Conservation (phyloP, 2,797 vertebrate genomes). For the Clarias laeviceps region DNA sequence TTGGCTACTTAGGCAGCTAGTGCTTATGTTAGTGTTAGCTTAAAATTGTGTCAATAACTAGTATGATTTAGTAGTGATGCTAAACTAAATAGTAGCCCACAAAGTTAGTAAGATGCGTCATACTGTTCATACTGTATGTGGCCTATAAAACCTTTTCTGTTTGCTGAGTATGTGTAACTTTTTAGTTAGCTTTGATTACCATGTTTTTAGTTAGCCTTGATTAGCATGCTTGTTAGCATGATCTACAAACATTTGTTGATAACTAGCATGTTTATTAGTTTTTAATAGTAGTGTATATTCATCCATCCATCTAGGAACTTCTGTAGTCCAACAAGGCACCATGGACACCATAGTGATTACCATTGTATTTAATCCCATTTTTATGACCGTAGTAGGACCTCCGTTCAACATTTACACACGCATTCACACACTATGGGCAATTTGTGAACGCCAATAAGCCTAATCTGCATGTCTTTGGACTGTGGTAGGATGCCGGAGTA, state of each 20-base stretch:
- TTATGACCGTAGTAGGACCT: too few relatives aligned
- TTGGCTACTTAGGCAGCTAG: background rate
- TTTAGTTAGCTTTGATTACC: background rate
- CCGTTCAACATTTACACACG: too few relatives aligned
- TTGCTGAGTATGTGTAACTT: background rate
- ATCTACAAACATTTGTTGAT: background rate
- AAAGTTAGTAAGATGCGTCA: background rate
- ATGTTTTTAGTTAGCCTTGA: background rate
- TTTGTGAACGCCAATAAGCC: too few relatives aligned
- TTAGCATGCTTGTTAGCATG: background rate
- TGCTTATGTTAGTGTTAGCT: background rate
- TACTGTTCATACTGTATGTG: background rate
- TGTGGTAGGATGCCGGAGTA: too few relatives aligned
- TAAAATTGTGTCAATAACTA: background rate
- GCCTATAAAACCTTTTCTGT: background rate
- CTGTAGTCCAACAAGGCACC: too few relatives aligned
- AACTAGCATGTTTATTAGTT: background rate
- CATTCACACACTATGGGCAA: too few relatives aligned
- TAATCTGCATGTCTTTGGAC: too few relatives aligned
- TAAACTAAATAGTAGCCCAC: background rate
- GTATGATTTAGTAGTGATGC: background rate
- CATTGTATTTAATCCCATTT: too few relatives aligned
- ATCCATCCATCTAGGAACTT: too few relatives aligned
- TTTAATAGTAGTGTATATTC: background rate
- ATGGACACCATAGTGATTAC: too few relatives aligned